phyloP scores from a whole-genome alignment of 92 coral and sea anemone genomes.

The Palythoa grandiflora region DNA sequence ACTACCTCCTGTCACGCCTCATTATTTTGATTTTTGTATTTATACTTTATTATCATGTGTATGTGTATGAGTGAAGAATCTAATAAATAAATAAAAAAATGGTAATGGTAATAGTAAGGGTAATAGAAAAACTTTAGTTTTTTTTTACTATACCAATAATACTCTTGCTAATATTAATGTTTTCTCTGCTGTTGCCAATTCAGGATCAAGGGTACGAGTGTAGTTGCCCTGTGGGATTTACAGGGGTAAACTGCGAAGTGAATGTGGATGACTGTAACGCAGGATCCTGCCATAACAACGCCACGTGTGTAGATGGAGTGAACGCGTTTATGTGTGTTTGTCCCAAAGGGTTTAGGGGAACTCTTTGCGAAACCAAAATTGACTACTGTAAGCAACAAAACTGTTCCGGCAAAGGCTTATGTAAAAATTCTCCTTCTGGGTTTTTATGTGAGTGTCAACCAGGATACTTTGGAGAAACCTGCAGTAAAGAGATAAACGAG shows the following conservation, averaged over 20 bases:
- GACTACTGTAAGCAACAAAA: constrained; percentile 58
- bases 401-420: constrained; percentile 58
- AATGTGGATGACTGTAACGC: constrained; percentile 30
- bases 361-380: constrained; percentile 51
- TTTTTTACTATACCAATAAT: background rate
- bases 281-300: constrained; percentile 19
- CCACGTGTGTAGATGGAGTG: constrained; percentile 33
- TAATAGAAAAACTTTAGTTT: too few species aligned
- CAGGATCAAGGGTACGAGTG: background rate
- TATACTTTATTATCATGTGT: too few species aligned
- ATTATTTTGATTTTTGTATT: too few species aligned
- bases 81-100: too few species aligned
- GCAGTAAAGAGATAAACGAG: constrained; percentile 56
- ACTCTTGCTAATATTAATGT: background rate
- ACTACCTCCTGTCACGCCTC: too few species aligned
- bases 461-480: constrained; percentile 70
- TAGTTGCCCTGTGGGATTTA: constrained; percentile 22
- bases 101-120: too few species aligned
- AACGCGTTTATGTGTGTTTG: background rate
- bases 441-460: constrained; percentile 61
- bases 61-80: too few species aligned
- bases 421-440: constrained; percentile 53
- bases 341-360: constrained; percentile 7
- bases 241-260: constrained; percentile 23
- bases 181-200: background rate